Evolutionary conservation across 64 coral and sea anemone genomes (phyloP).

Genomic region (Catalaphyllia jardinei): DNA sequence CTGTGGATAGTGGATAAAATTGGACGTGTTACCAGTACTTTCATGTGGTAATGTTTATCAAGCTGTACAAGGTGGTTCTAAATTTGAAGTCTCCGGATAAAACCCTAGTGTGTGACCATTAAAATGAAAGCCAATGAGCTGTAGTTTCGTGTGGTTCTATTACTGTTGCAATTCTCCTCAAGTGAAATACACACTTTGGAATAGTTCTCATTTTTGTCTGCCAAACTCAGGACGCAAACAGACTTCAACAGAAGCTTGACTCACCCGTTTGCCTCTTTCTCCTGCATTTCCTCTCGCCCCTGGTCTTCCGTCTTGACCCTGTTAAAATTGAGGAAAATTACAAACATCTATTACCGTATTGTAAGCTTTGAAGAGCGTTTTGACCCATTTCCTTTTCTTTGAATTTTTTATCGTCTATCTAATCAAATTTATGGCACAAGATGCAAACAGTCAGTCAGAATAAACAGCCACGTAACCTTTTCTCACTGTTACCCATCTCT

Average conservation of each 20-base stretch:
- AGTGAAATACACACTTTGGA: too few species aligned
- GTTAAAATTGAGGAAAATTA: not conserved
- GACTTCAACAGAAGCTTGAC: not conserved
- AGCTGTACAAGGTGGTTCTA: not conserved
- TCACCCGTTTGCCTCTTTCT: slow-evolving; percentile 42
- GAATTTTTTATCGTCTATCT: too few species aligned
- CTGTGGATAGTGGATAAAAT: not conserved
- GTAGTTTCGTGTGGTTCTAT: not conserved
- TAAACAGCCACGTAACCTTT: too few species aligned
- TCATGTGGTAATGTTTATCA: not conserved
- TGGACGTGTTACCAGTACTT: not conserved
- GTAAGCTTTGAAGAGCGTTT: not conserved
- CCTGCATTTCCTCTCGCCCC: slow-evolving; percentile 25
- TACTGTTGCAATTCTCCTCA: not conserved
- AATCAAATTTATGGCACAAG: too few species aligned
- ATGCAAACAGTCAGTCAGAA: too few species aligned
- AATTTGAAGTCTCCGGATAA: not conserved
- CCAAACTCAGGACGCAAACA: too few species aligned
- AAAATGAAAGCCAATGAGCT: not conserved
- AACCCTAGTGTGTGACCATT: not conserved
- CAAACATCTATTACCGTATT: too few species aligned
- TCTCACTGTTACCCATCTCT: too few species aligned
- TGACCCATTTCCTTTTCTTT: not conserved
- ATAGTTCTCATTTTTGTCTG: too few species aligned
- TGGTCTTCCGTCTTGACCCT: slow-evolving; percentile 52